Conservation (phyloP, 2,797 vertebrate genomes). For the Nyctalus aviator region DNA sequence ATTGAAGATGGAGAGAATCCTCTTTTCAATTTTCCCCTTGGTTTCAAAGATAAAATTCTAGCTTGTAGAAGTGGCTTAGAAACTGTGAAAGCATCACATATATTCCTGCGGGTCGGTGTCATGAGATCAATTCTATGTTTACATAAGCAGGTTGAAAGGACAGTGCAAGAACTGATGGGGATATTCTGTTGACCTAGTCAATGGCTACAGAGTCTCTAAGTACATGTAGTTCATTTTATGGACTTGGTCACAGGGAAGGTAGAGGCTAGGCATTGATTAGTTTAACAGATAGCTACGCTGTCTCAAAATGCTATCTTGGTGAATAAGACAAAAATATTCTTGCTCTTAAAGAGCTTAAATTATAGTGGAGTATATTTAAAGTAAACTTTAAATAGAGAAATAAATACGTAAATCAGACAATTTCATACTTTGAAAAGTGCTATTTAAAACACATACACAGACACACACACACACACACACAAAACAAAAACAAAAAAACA, state of each 20-base stretch:
- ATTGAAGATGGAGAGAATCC: not conserved
- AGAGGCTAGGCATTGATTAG: not conserved
- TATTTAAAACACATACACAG: no score
- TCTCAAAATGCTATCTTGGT: not conserved
- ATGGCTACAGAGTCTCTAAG: not conserved
- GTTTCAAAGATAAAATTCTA: not conserved
- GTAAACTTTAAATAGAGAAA: not conserved
- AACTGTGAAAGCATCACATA: not conserved
- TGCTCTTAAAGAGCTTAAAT: not conserved
- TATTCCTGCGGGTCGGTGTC: not conserved
- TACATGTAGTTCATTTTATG: not conserved
- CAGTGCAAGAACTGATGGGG: not conserved
- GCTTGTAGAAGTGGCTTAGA: not conserved
- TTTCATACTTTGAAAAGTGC: not conserved
- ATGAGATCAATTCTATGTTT: not conserved
- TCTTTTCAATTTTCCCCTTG: not conserved
- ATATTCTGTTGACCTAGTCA: not conserved
- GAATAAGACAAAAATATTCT: not conserved
- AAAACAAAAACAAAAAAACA: no score
- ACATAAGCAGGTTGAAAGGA: not conserved
- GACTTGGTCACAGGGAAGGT: not conserved
- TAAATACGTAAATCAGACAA: not conserved
- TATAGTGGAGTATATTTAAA: not conserved
- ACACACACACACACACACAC: no score
- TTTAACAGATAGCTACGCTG: not conserved